Base-by-base conservation (phyloP, 1,140 invertebrate genomes). In the Orius insidiosus region DNA sequence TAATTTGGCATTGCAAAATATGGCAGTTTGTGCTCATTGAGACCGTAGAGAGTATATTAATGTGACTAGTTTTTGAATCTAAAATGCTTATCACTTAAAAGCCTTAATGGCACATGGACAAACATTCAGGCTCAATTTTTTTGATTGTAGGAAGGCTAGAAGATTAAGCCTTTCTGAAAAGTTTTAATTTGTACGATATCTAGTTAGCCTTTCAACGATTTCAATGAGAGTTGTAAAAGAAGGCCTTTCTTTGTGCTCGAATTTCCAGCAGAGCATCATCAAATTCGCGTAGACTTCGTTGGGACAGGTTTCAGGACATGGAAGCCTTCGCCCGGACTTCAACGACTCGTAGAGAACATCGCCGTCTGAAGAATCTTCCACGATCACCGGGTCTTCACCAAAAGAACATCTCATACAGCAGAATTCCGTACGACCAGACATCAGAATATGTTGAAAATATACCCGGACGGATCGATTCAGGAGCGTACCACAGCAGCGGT, bases 361-460 rank as follows among this genome's bases (percentile, higher is more conserved):
- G 19, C 55, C 40, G 6, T 57, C 49, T 31, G 51, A 54, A 32
- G 46, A 61, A n/a, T 52, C 51, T 7, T 18, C 9, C 15, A 59
- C 37, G 9, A 60, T 58, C 0, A 69, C 66, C 3, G 88, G 86
- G 50, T 80, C 72, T 52, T 81, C 74, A 0, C 85, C 86, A 53
- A 76, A 75, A 78, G 65, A 93, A 94, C 63, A 90, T 92, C 65
- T 96, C 90, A 66, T 76, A 92, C 56, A 93, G 69, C 5, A 87
- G 89, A 0, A 96, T 82, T 10, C 89, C 90, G 63, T 79, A 96
- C 7, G 87, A 92, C 90, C 90, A 96, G 5, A 90, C 83, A 63
- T 92, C 87, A 15, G 84, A 86, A 56, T 79, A 74, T 6, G 74
- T 70, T 14, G 85, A 87, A 62, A 86, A 87, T 66, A 75, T 78